Evolutionary conservation across 1,140 invertebrate genomes (phyloP), one percentile per base, ranked within the genome.

Genomic region (Scaptodrosophila lebanonensis): DNA sequence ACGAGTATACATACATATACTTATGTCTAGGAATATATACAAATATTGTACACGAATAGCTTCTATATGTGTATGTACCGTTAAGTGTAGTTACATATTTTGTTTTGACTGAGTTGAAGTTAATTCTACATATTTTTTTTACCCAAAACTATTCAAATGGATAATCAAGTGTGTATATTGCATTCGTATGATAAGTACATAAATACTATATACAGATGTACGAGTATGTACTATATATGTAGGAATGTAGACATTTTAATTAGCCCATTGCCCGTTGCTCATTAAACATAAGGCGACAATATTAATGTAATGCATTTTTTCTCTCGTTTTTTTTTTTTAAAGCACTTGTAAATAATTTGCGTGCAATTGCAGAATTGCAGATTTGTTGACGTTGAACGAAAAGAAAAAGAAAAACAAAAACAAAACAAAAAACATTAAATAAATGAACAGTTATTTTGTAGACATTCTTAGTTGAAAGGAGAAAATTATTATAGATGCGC

Each of bases 41-140:
- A 15, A 1, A 25, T 36, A 43, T 16, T 25, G 18, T 35, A 18
- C 12, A 8, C 20, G 27, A n/a, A 17, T n/a, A n/a, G n/a, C 2
- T 27, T 45, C 20, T 22, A 36, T 9, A 12, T 53, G 45, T 18
- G 17, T 52, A 18, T 20, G 39, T 52, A 60, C 57, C 58, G 54
- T 54, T 29, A 48, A 79, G 59, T 79, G 49, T 77, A 67, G n/a
- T n/a, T n/a, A n/a, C n/a, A n/a, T 58, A 64, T 79, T 56, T 77
- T 61, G 45, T 73, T 77, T 77, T 72, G 73, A 77, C 73, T 77
- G 73, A 77, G 73, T 77, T 77, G 54, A 77, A 77, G 29, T 57
- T 44, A 62, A 22, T 61, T 30, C 15, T 36, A 32, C n/a, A 32
- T 42, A 27, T 18, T 17, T 29, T 40, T 50, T 48, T 25, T n/a